Evolutionary conservation across 2,888 invertebrate species (phyloP).

Genomic region (Lepidonotus clava): DNA sequence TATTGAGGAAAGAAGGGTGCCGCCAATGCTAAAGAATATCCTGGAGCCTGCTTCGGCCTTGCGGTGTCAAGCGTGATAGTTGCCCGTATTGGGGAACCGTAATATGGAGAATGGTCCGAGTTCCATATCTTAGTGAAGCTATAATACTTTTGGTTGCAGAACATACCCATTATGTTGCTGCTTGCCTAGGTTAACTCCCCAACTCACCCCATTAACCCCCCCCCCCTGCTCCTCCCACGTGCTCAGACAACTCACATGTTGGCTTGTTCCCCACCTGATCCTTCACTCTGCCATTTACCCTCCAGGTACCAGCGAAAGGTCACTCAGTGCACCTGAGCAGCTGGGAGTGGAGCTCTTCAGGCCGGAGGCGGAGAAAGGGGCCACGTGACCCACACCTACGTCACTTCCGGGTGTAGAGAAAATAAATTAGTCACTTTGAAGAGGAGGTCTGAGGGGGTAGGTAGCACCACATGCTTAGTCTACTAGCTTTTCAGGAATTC

Average conservation of each 20-base stretch:
- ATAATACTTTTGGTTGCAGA: too few relatives aligned
- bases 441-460: background rate
- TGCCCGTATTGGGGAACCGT: too few relatives aligned
- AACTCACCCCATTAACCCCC: background rate
- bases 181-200: background rate
- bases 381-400: background rate
- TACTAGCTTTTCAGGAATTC: background rate
- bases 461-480: background rate
- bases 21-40: too few relatives aligned
- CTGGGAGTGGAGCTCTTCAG: background rate
- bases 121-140: too few relatives aligned
- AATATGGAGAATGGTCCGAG: too few relatives aligned
- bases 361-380: background rate
- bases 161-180: background rate
- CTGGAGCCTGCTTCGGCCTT: too few relatives aligned
- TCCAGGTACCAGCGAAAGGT: slow-evolving; percentile 13
- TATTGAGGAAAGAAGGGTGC: too few relatives aligned
- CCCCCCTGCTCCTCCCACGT: background rate
- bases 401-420: slow-evolving; percentile 16
- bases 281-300: background rate
- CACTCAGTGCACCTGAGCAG: background rate
- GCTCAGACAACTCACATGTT: background rate
- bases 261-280: background rate
- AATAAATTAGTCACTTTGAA: too few relatives aligned
- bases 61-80: too few relatives aligned